A percentile compares a stretch with the other conserved stretches of the same genome.
Conservation (phyloP, 2,113 vertebrate genomes). For the Anarhynchus alexandrinus region DNA sequence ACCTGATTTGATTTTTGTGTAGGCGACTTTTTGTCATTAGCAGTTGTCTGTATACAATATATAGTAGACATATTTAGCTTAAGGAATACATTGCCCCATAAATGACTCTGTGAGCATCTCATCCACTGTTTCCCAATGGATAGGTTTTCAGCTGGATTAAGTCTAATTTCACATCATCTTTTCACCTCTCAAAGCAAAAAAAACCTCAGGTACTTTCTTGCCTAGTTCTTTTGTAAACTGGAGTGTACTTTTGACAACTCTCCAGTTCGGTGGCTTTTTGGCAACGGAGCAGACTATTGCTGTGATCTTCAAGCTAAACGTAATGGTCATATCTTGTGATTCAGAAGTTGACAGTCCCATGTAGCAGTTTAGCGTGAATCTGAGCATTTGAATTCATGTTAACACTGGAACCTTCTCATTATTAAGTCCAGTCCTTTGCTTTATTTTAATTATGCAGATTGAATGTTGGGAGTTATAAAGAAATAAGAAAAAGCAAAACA, state of each 20-base stretch:
- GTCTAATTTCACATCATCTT: too few relatives aligned
- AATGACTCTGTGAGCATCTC: too few relatives aligned
- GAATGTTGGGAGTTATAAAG: not conserved
- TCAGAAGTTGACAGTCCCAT: not conserved
- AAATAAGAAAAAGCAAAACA: not conserved
- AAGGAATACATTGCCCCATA: too few relatives aligned
- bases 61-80: too few relatives aligned
- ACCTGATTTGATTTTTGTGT: too few relatives aligned
- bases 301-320: not conserved
- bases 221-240: not conserved
- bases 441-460: not conserved
- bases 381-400: not conserved
- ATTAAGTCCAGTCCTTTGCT: not conserved
- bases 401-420: not conserved
- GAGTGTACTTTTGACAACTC: not conserved
- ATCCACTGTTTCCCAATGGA: too few relatives aligned
- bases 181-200: not conserved
- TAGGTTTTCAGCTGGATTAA: too few relatives aligned
- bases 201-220: not conserved
- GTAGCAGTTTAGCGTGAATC: not conserved
- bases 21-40: too few relatives aligned
- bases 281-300: not conserved
- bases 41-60: too few relatives aligned
- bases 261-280: not conserved
- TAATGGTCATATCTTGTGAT: not conserved